Evolutionary conservation across 2,888 invertebrate species (phyloP).

Genomic region (Hartigia nigra): DNA sequence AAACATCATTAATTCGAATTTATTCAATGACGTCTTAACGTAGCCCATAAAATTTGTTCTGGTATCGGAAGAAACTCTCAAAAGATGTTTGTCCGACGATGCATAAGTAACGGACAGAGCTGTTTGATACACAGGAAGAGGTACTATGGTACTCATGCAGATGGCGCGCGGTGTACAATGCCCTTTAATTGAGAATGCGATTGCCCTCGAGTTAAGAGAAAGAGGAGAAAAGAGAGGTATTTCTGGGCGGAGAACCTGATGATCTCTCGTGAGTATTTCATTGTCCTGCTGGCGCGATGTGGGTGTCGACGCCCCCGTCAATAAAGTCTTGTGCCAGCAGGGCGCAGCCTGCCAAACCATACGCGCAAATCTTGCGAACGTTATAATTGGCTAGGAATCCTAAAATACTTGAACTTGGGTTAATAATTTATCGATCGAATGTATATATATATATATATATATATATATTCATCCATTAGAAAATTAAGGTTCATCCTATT

Average conservation of each 20-base stretch:
- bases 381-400: constrained; percentile 37
- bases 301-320: constrained; percentile 7
- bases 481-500: not conserved
- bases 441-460: not conserved
- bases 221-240: constrained; percentile 19
- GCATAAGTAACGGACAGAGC: not conserved
- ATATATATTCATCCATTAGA: not conserved
- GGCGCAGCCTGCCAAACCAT: not conserved
- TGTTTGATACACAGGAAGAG: not conserved
- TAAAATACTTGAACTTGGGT: not conserved
- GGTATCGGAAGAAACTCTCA: not conserved
- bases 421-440: not conserved
- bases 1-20: not conserved
- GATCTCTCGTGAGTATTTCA: constrained; percentile 14
- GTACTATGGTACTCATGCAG: constrained; percentile 4
- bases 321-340: not conserved
- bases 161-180: constrained; percentile 11
- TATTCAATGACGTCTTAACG: not conserved
- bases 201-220: constrained; percentile 23
- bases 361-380: constrained; percentile 18
- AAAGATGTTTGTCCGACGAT: not conserved
- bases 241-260: constrained; percentile 25
- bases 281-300: constrained; percentile 3
- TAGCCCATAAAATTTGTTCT: not conserved
- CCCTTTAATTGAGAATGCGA: constrained; percentile 23